These are phyloP conservation scores for Temnopleurus reevesii DNA, from an alignment of 53 echinoderm and acorn worm genomes.

Conservation along the genomic window DNA sequence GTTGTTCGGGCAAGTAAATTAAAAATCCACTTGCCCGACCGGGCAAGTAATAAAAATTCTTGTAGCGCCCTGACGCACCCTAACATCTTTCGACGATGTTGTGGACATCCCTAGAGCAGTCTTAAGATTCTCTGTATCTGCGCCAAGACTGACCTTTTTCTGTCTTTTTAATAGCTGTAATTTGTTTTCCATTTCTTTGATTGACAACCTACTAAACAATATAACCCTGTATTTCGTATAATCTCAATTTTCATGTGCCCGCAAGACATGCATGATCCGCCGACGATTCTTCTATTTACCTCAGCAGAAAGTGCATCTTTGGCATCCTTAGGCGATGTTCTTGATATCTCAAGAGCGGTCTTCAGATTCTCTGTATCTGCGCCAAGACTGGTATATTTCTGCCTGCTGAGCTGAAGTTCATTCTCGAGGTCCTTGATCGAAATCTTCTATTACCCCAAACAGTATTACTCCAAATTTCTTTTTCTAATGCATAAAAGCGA, in stretches of 20 bases:
- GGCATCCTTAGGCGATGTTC: conserved; percentile 62
- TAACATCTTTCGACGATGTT: conserved; percentile 61
- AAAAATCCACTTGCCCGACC: no score
- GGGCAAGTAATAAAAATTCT: no score
- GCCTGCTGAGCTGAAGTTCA: conserved; percentile 60
- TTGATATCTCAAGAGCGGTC: conserved; percentile 49
- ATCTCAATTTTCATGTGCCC: no score
- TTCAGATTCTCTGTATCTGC: conserved; percentile 66
- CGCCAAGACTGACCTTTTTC: conserved; percentile 51
- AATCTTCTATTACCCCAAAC: no score
- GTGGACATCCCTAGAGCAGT: conserved; percentile 52
- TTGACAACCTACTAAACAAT: no score
- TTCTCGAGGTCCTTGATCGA: conserved; percentile 62
- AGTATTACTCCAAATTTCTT: no score
- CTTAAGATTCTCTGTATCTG: conserved; percentile 66
- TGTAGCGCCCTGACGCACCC: no score
- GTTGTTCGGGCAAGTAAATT: no score
- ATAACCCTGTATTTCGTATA: no score
- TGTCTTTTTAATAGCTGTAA: conserved; percentile 52
- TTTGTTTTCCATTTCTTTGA: conserved; percentile 65
- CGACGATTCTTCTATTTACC: no score
- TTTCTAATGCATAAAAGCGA: no score
- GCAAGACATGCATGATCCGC: no score
- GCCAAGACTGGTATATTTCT: conserved; percentile 50
- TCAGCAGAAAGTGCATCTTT: conserved; percentile 77